Conservation (phyloP, 2,797 vertebrate species). For the Mycteria americana region DNA sequence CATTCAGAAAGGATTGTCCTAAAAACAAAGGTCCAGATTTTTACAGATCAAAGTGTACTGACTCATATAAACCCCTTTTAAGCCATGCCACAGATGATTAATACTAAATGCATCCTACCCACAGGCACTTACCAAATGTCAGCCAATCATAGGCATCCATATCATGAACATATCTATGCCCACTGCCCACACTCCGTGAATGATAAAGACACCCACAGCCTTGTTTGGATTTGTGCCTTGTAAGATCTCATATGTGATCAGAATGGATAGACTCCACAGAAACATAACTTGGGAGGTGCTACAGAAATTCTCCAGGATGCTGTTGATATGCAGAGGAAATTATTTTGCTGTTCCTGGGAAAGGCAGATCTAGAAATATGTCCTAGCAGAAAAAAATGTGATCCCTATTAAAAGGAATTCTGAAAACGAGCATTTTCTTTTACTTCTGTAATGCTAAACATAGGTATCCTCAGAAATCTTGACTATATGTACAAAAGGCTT, state of each 20-base stretch:
- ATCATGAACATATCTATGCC: neutral
- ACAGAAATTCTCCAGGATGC: neutral
- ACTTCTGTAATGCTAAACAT: neutral
- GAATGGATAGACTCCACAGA: neutral
- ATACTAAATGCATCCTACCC: neutral
- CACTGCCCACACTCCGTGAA: neutral
- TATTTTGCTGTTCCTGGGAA: neutral
- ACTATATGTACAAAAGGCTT: neutral
- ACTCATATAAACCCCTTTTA: neutral
- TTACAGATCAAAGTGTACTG: neutral
- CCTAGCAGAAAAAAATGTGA: neutral
- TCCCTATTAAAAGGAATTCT: neutral
- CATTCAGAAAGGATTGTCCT: neutral
- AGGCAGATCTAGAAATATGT: neutral
- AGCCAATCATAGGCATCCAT: neutral
- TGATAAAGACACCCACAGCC: neutral
- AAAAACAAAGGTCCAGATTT: neutral
- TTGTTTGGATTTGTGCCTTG: neutral
- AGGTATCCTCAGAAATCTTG: neutral
- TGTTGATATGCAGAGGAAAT: neutral
- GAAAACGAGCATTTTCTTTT: neutral
- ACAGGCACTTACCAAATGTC: neutral
- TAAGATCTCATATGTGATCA: neutral
- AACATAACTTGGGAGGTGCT: neutral
- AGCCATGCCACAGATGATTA: neutral